Base-by-base conservation (phyloP, 2,888 invertebrate species). In the Alloscopus bannaensis region DNA sequence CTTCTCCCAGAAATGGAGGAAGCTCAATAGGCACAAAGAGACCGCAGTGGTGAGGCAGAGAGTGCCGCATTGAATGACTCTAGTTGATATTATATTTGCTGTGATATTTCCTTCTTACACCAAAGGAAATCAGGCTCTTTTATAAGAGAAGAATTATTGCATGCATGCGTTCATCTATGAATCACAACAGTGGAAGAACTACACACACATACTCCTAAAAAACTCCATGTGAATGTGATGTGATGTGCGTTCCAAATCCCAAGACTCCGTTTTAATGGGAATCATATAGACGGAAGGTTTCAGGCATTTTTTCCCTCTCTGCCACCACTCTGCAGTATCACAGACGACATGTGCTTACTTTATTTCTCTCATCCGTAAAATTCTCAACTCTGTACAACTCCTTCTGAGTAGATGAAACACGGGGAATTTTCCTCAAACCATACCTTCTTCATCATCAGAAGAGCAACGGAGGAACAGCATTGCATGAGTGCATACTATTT, bases 191-290 rank as follows among this genome's bases (percentile, higher is more conserved):
- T 4, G 6, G 13, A 60, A 36, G 24, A 11, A n/a, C 28, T 3
- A 28, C 3, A 59, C 16, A 28, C 26, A 28, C 11, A 59, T 36
- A 8, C 36, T 36, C 36, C 52, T 24, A 47, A 3, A 36, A 24
- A 62, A 13, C 20, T 31, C 22, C 20, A n/a, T 42, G 59, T 57
- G 66, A 73, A 66, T 65, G 65, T 65, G 50, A 47, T 47, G 50
- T 60, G 64, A 66, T 47, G 62, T 62, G 65, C 57, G 47, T 73
- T 66, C 24, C 45, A 68, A 75, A 68, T 75, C 75, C 75, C 75
- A 66, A 59, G 47, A 68, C 68, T 57, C 47, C 22, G 31, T 75
- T 75, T 75, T 75, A 75, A 75, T 75, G 52, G 59, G 40, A 68
- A 50, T 75, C 68, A 60, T 68, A 75, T 18, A 60, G 20, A 24